Conservation (phyloP, 2,888 invertebrate species). For the Minunthozetes semirufus region DNA sequence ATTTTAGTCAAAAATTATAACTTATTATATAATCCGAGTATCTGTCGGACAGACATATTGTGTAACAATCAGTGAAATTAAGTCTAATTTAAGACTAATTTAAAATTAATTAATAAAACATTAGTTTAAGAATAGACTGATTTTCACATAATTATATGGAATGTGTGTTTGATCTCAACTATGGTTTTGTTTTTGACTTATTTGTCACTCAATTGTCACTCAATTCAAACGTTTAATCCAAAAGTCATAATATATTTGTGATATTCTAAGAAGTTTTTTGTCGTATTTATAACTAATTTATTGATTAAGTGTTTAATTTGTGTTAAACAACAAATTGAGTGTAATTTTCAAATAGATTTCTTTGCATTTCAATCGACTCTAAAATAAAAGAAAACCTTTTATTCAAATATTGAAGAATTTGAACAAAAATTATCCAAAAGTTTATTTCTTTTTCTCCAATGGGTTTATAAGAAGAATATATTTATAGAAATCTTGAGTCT, state of each 20-base stretch:
- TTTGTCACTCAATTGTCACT: neutral
- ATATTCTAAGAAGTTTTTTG: neutral
- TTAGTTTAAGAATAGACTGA: neutral
- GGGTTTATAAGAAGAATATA: no score
- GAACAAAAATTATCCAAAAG: no score
- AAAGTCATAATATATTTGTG: conserved; percentile 12
- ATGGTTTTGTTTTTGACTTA: neutral
- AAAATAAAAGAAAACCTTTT: no score
- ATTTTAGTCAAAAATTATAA: no score
- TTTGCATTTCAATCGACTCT: no score
- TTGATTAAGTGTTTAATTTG: neutral
- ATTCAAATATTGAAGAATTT: no score
- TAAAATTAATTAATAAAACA: neutral
- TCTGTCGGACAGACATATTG: no score
- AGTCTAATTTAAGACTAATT: neutral
- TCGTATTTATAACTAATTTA: conserved; percentile 2
- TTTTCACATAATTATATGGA: neutral
- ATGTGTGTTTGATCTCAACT: neutral
- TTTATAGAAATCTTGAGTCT: neutral
- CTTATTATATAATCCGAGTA: no score
- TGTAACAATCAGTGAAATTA: no score
- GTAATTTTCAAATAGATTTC: neutral
- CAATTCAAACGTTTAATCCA: conserved; percentile 1
- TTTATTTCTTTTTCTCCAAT: no score
- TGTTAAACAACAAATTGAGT: neutral